These are phyloP conservation scores for Scalopus aquaticus DNA, from an alignment of 2,113 vertebrate species.

Conservation along the genomic window DNA sequence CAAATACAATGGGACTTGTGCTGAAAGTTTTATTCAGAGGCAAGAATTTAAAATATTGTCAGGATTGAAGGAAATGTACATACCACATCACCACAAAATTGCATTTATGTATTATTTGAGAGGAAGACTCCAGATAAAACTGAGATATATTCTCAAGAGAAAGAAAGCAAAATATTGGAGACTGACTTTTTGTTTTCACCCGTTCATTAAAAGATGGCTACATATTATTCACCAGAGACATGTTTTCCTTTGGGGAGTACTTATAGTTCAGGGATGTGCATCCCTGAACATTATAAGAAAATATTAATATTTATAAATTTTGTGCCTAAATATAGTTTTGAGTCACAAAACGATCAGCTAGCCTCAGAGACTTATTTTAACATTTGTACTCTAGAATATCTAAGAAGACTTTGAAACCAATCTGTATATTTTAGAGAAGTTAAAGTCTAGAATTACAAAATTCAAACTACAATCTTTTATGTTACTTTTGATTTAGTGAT, in stretches of 20 bases:
- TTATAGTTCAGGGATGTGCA: background rate
- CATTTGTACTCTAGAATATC: background rate
- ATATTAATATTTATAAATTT: background rate
- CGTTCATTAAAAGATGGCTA: background rate
- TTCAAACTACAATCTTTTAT: background rate
- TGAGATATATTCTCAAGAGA: constrained; percentile 4
- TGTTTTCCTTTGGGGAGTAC: background rate
- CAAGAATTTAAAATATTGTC: background rate
- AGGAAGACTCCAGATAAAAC: background rate
- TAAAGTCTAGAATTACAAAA: background rate
- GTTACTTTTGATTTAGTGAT: background rate
- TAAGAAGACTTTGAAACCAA: background rate
- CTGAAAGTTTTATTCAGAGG: background rate
- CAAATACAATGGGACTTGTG: background rate
- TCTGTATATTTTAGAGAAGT: background rate
- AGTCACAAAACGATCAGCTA: background rate
- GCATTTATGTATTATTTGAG: background rate
- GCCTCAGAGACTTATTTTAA: background rate
- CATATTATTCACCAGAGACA: background rate
- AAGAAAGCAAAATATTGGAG: background rate
- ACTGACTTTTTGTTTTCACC: background rate
- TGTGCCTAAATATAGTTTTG: background rate
- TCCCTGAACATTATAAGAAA: background rate
- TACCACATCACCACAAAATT: background rate
- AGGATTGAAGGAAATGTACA: background rate